Percentiles rank a stretch among this genome's conserved stretches.
Conservation (phyloP, 2,113 vertebrate species). For the Macrotus californicus region DNA sequence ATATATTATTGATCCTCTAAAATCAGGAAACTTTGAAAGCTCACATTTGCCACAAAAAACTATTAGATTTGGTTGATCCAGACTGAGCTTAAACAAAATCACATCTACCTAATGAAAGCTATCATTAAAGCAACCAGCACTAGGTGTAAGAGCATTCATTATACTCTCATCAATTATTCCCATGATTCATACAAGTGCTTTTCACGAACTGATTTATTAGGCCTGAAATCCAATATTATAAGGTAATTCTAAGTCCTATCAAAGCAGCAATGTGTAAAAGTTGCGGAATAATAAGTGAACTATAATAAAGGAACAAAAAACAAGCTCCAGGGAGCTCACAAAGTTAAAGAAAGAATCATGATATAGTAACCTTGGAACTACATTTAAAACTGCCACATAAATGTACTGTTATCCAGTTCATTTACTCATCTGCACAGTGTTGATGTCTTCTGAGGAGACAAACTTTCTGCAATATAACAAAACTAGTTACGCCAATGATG, state of each 20-base stretch:
- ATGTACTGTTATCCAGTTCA: background rate
- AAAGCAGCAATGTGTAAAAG: constrained; percentile 41
- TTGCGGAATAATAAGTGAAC: constrained; percentile 36
- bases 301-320: constrained; percentile 3
- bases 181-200: constrained; percentile 5
- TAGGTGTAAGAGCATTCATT: constrained; percentile 36
- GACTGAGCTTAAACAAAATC: constrained; percentile 36
- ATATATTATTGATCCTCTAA: background rate
- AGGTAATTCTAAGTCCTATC: constrained; percentile 29
- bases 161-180: constrained; percentile 27
- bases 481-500: background rate
- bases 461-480: background rate
- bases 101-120: constrained; percentile 33
- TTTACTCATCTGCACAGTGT: background rate
- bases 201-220: constrained; percentile 33
- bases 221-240: background rate
- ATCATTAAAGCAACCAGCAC: constrained; percentile 28
- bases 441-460: background rate
- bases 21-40: constrained; percentile 17
- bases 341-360: background rate
- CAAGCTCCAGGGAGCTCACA: background rate
- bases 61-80: background rate
- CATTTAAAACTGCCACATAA: constrained; percentile 12
- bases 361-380: background rate
- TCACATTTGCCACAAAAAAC: constrained; percentile 38